phyloP scores from a whole-genome alignment of 2,113 vertebrate genomes.

The Anolis carolinensis region DNA sequence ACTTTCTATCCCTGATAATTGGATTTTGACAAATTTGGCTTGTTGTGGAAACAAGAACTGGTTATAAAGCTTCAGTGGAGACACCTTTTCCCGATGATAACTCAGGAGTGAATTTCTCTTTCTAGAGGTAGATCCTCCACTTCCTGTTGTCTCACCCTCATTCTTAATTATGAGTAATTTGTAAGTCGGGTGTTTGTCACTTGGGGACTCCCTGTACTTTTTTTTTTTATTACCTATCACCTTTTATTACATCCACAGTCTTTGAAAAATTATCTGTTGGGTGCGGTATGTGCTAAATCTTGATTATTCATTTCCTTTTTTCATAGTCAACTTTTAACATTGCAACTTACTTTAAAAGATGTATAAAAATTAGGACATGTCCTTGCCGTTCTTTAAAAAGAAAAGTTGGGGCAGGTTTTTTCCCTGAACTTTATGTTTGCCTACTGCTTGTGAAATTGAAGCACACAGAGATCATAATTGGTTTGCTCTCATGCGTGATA shows the following conservation, averaged over 20 bases:
- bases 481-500: slow-evolving; percentile 8
- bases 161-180: no score
- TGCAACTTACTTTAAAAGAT: not conserved
- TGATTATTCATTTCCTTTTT: not conserved
- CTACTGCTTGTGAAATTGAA: not conserved
- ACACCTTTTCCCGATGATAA: no score
- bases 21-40: no score
- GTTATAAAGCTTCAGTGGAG: no score
- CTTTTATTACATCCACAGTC: not conserved
- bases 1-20: no score
- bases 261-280: not conserved
- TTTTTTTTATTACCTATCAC: not conserved
- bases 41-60: no score
- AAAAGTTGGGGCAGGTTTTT: not conserved
- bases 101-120: no score
- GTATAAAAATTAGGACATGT: not conserved
- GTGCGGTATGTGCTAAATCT: not conserved
- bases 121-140: no score
- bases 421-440: not conserved
- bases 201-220: not conserved
- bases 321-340: not conserved
- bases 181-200: no score
- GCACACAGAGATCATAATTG: not conserved
- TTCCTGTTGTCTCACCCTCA: no score
- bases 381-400: not conserved